These are phyloP conservation scores for Drosophila percnosoma DNA, from an alignment of 2,888 invertebrate species.

Conservation along the genomic window DNA sequence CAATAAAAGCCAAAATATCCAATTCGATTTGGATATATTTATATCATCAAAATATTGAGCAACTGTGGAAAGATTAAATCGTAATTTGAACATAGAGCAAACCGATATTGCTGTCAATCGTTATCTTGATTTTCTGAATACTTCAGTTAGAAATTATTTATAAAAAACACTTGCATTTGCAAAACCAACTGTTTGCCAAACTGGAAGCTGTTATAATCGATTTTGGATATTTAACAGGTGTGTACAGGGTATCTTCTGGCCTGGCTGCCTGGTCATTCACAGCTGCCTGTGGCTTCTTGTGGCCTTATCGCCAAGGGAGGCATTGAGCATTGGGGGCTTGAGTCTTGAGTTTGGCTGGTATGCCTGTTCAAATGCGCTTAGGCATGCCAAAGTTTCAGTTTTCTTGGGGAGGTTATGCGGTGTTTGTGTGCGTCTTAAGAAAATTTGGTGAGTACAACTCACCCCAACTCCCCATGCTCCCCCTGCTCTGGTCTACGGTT, in stretches of 20 bases:
- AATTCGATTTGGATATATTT: background rate
- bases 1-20: background rate
- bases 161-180: background rate
- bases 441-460: slow-evolving; percentile 14
- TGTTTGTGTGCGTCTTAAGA: slow-evolving; percentile 31
- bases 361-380: slow-evolving; percentile 51
- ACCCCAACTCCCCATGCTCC: background rate
- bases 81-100: background rate
- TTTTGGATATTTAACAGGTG: background rate
- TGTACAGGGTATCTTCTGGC: background rate
- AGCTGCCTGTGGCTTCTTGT: slow-evolving; percentile 20
- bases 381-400: slow-evolving; percentile 47
- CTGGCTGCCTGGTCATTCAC: background rate
- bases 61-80: background rate
- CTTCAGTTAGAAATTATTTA: background rate
- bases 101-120: background rate
- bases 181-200: background rate
- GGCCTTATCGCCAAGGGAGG: slow-evolving; percentile 41
- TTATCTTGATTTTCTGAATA: background rate
- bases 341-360: slow-evolving; percentile 36
- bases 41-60: background rate
- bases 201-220: background rate
- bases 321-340: slow-evolving; percentile 40
- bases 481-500: background rate
- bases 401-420: slow-evolving; percentile 3